phyloP scores from a whole-genome alignment of 2,888 invertebrate genomes.

The Ochropacha duplaris region DNA sequence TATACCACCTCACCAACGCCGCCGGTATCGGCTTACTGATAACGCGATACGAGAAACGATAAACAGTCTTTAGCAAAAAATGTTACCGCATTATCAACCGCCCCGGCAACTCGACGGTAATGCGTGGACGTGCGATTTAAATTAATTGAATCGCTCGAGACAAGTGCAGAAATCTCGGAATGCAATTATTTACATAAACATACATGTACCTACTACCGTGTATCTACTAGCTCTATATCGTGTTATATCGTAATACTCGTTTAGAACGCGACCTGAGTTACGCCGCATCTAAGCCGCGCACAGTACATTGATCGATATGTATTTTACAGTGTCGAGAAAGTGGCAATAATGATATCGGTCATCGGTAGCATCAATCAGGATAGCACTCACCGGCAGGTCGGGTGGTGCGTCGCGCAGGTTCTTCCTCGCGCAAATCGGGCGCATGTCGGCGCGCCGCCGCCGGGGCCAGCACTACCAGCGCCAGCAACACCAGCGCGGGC shows the following conservation, averaged over 20 bases:
- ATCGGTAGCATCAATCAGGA: neutral
- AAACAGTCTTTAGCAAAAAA: slow-evolving; percentile 23
- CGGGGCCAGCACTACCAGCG: slow-evolving; percentile 60
- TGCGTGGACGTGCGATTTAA: slow-evolving; percentile 42
- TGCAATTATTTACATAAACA: slow-evolving; percentile 70
- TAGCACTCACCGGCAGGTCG: slow-evolving; percentile 86
- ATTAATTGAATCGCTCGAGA: slow-evolving; percentile 40
- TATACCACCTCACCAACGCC: slow-evolving; percentile 50
- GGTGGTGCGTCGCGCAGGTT: slow-evolving; percentile 85
- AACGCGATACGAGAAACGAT: slow-evolving; percentile 53
- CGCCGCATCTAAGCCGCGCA: slow-evolving; percentile 32
- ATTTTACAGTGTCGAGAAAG: slow-evolving; percentile 48
- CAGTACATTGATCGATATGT: slow-evolving; percentile 33
- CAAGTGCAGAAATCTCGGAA: slow-evolving; percentile 46
- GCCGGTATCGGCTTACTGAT: slow-evolving; percentile 57
- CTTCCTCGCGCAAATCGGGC: slow-evolving; percentile 85
- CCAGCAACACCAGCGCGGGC: slow-evolving; percentile 70
- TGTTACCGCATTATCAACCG: slow-evolving; percentile 8
- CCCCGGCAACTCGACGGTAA: slow-evolving; percentile 13
- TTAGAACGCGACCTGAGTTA: slow-evolving; percentile 27
- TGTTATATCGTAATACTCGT: slow-evolving; percentile 20
- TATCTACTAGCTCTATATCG: slow-evolving; percentile 24
- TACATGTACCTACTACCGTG: slow-evolving; percentile 50
- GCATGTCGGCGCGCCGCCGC: slow-evolving; percentile 81
- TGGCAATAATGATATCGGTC: slow-evolving; percentile 40